A percentile compares a stretch with the other conserved stretches of the same genome.
phyloP scores from a whole-genome alignment of 92 coral and sea anemone genomes.

The Anthopleura xanthogrammica region DNA sequence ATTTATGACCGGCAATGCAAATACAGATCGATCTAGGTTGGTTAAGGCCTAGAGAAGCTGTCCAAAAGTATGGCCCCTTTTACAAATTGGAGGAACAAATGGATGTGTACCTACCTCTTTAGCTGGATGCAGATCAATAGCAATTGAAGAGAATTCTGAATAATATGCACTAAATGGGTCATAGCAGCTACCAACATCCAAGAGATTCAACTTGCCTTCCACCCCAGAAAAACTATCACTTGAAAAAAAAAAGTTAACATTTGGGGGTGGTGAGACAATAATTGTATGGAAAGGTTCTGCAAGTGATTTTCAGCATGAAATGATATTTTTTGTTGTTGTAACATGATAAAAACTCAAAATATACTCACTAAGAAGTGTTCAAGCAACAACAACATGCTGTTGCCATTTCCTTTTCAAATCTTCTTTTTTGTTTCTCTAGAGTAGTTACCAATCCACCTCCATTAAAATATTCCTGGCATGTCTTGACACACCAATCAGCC shows the following conservation, averaged over 20 bases:
- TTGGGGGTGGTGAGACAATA: not conserved
- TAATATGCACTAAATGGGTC: constrained; percentile 69
- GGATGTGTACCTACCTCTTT: constrained; percentile 39
- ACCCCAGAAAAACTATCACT: constrained; percentile 17
- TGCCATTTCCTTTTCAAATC: constrained; percentile 47
- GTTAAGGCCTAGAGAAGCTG: not conserved
- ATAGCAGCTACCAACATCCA: constrained; percentile 99
- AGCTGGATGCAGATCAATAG: constrained; percentile 90
- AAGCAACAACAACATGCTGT: constrained; percentile 78
- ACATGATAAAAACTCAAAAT: too few species aligned
- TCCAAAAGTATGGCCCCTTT: not conserved
- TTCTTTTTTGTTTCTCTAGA: constrained; percentile 69
- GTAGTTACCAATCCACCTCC: constrained; percentile 66
- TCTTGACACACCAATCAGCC: constrained; percentile 81
- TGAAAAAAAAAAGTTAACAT: not conserved
- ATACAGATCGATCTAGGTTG: too few species aligned
- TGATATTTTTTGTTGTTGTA: too few species aligned
- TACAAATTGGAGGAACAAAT: too few species aligned
- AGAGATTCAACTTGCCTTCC: constrained; percentile 56
- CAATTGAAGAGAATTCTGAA: constrained; percentile 62
- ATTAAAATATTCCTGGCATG: constrained; percentile 67
- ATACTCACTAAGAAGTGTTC: not conserved
- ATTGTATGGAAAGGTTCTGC: too few species aligned
- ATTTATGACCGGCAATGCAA: too few species aligned
- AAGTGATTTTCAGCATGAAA: too few species aligned